Evolutionary conservation across 2,113 vertebrate species (phyloP).

Genomic region (Promerops cafer): DNA sequence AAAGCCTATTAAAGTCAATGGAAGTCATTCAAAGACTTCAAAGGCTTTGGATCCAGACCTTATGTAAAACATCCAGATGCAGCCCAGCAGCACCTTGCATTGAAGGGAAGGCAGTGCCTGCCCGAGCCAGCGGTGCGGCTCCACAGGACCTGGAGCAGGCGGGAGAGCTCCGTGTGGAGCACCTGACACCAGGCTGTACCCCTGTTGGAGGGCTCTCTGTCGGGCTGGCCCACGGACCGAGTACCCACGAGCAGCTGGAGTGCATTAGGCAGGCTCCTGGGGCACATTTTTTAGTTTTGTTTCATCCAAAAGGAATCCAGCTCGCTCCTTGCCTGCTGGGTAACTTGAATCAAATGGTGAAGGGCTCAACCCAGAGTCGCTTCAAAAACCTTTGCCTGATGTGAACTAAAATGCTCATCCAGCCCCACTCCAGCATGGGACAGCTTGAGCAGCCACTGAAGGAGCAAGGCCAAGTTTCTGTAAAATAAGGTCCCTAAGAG

Average conservation of each 20-base stretch:
- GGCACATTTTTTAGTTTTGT: background rate
- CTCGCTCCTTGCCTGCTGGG: background rate
- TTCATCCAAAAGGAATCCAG: slow-evolving; percentile 5
- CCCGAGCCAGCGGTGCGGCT: background rate
- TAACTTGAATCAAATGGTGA: background rate
- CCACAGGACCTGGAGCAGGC: rapidly evolving
- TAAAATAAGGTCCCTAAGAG: background rate
- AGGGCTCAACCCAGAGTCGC: rapidly evolving
- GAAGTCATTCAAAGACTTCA: slow-evolving; percentile 43
- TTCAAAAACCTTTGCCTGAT: background rate
- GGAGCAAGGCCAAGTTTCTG: background rate
- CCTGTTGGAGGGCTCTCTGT: background rate
- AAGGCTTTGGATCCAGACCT: background rate
- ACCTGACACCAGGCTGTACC: rapidly evolving
- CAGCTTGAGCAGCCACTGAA: background rate
- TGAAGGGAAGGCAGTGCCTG: background rate
- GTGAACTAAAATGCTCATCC: background rate
- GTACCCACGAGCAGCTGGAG: background rate
- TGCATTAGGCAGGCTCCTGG: background rate
- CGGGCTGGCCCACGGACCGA: rapidly evolving
- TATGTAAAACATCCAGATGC: background rate
- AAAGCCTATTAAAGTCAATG: slow-evolving; percentile 47
- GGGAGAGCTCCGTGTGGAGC: background rate
- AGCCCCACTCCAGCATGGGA: background rate
- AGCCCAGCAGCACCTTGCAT: background rate